These are phyloP conservation scores for Dendrocincla fuliginosa DNA, from an alignment of 2,797 vertebrate species.

Conservation along the genomic window DNA sequence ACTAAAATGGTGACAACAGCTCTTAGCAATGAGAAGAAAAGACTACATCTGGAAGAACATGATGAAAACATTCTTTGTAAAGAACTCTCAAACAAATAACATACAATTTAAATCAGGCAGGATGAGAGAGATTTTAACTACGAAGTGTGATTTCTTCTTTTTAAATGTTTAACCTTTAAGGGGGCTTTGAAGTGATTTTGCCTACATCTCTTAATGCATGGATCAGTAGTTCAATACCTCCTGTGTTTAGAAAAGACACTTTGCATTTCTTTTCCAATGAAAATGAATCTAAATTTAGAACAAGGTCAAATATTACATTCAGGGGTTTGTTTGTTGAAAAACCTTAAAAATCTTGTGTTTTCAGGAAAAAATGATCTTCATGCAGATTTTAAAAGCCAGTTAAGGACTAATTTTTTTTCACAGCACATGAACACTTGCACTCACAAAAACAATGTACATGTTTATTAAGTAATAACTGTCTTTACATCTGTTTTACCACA, in stretches of 20 bases:
- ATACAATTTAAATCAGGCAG: background rate
- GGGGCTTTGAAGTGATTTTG: background rate
- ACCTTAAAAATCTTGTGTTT: background rate
- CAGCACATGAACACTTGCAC: background rate
- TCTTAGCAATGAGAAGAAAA: slow-evolving; percentile 13
- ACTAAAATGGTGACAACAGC: slow-evolving; percentile 28
- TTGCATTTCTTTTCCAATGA: background rate
- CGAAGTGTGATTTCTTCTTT: background rate
- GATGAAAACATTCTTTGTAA: background rate
- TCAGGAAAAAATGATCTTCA: background rate
- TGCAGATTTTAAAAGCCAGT: background rate
- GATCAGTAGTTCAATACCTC: background rate
- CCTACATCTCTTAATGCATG: rapidly evolving
- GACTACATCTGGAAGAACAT: background rate
- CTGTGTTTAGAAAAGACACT: background rate
- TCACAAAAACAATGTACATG: background rate
- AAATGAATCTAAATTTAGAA: background rate
- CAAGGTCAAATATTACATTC: background rate
- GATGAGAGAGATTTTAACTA: background rate
- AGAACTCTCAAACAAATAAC: background rate
- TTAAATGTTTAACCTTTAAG: background rate
- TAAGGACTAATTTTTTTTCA: background rate
- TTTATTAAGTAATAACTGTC: background rate
- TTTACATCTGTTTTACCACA: background rate
- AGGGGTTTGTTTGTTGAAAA: background rate